Evolutionary conservation across 37 sponge, comb jelly and placozoan species (phyloP).

Genomic region (Bolinopsis microptera): DNA sequence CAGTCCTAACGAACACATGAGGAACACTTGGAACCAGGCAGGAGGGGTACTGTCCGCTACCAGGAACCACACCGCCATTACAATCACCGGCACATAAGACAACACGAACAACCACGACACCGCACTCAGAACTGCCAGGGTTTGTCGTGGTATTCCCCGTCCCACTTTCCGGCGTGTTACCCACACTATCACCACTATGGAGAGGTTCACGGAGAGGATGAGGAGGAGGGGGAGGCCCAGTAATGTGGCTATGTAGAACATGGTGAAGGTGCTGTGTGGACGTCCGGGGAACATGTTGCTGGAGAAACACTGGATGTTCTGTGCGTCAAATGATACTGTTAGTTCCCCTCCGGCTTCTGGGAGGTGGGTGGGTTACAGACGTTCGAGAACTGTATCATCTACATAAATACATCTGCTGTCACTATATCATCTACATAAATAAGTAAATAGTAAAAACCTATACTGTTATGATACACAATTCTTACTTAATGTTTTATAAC

Average conservation of each 20-base stretch:
- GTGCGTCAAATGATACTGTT: neutral
- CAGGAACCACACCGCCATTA: neutral
- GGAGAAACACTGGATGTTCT: neutral
- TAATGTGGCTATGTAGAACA: neutral
- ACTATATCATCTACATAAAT: no score
- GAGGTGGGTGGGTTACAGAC: no score
- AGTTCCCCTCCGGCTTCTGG: no score
- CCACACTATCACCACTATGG: neutral
- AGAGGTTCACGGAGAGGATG: slow-evolving; percentile 1
- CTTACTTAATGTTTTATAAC: no score
- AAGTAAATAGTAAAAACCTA: no score
- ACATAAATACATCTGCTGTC: no score
- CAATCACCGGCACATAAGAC: neutral
- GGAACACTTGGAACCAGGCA: neutral
- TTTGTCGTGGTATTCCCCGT: neutral
- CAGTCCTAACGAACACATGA: neutral
- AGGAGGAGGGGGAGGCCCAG: neutral
- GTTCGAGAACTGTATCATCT: no score
- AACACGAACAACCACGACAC: neutral
- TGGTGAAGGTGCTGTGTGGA: neutral
- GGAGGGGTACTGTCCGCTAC: neutral
- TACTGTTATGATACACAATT: no score
- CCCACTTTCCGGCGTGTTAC: neutral
- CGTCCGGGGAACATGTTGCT: neutral
- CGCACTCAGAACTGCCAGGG: neutral